phyloP scores from a whole-genome alignment of 2,888 invertebrate genomes.

The Cerceris ruficornis region DNA sequence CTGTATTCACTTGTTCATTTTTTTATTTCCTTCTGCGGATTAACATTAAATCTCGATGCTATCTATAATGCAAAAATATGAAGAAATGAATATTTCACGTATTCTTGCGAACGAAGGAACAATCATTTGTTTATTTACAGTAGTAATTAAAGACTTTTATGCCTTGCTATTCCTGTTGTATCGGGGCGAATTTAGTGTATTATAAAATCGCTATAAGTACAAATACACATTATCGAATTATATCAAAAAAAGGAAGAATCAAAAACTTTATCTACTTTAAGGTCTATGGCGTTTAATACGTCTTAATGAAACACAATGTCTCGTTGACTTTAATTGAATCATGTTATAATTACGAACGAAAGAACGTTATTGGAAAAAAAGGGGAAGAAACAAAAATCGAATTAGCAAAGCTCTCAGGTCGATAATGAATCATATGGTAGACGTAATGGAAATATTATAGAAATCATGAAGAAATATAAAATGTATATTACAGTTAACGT shows the following conservation, averaged over 20 bases:
- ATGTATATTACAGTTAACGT: constrained; percentile 27
- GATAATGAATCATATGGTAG: constrained; percentile 14
- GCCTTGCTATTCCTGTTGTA: constrained; percentile 29
- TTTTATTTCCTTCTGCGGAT: constrained; percentile 11
- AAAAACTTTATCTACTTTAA: constrained; percentile 17
- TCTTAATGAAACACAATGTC: constrained; percentile 5
- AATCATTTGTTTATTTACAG: constrained; percentile 14
- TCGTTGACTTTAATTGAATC: neutral
- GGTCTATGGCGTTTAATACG: constrained; percentile 8
- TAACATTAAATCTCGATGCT: constrained; percentile 17
- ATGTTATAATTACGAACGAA: constrained; percentile 2
- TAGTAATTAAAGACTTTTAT: constrained; percentile 11
- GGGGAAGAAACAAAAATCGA: neutral
- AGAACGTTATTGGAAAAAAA: constrained; percentile 5
- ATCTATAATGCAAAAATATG: constrained; percentile 14
- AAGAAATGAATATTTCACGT: constrained; percentile 19
- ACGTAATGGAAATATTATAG: constrained; percentile 4
- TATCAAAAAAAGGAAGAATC: constrained; percentile 10
- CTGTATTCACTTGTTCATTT: neutral
- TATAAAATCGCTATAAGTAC: constrained; percentile 49
- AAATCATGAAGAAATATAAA: constrained; percentile 1
- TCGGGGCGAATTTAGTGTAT: constrained; percentile 22
- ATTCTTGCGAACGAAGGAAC: constrained; percentile 34
- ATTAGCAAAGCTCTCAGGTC: constrained; percentile 21
- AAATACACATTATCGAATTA: constrained; percentile 43